These are phyloP conservation scores for Fratercula arctica DNA, from an alignment of 2,797 vertebrate species.

Conservation along the genomic window DNA sequence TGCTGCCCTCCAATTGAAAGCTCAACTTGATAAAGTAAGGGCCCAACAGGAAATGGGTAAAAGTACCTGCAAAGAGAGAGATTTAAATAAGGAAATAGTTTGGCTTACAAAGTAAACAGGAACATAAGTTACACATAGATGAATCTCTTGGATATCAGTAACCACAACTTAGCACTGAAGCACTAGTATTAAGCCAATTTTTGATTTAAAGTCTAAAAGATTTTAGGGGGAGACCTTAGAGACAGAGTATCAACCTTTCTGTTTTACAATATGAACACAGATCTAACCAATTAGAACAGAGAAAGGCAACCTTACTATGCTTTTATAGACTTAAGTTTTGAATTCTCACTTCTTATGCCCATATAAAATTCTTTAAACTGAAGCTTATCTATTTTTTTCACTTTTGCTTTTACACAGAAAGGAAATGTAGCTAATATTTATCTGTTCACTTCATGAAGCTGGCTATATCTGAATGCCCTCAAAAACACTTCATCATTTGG, in stretches of 20 bases:
- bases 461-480: background rate
- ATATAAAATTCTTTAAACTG: background rate
- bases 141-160: background rate
- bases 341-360: background rate
- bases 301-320: background rate
- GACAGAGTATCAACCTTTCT: background rate
- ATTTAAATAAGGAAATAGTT: background rate
- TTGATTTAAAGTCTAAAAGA: background rate
- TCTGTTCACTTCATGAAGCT: background rate
- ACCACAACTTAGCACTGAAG: background rate
- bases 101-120: background rate
- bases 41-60: conserved; percentile 95
- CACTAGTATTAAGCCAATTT: background rate
- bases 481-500: background rate
- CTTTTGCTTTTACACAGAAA: background rate
- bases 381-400: background rate
- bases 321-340: background rate
- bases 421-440: background rate
- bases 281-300: background rate
- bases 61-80: conserved; percentile 88
- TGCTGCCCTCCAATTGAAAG: conserved; percentile 95
- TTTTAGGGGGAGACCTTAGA: background rate
- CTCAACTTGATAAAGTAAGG: conserved; percentile 95
- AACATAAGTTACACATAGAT: background rate
- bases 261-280: background rate